Percentiles rank a stretch among this genome's conserved stretches.
Conservation (phyloP, 2,888 invertebrate species). For the Tanypteryx hageni region DNA sequence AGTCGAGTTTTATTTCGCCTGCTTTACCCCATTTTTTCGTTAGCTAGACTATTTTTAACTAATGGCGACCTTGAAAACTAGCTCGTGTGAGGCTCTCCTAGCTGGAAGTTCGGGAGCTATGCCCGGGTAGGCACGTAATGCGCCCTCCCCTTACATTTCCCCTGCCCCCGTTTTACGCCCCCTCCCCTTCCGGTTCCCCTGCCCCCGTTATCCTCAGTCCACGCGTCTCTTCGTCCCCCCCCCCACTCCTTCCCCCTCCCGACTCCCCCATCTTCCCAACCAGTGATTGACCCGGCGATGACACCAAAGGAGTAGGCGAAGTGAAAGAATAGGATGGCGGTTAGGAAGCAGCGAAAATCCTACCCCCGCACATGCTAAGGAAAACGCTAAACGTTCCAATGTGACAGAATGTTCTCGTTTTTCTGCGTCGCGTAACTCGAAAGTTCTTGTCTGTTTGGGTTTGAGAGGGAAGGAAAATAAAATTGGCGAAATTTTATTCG, state of each 20-base stretch:
- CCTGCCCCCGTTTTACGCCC: too few species aligned
- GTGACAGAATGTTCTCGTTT: too few species aligned
- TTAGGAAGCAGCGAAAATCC: neutral
- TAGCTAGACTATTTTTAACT: neutral
- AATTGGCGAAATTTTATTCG: too few species aligned
- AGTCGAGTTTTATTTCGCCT: neutral
- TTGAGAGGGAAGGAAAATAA: too few species aligned
- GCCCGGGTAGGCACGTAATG: neutral
- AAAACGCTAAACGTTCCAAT: too few species aligned
- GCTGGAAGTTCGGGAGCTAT: neutral
- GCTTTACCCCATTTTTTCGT: neutral
- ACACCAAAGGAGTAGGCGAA: neutral
- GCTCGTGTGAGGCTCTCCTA: neutral
- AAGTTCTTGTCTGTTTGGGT: too few species aligned
- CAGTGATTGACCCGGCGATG: slow-evolving; percentile 18
- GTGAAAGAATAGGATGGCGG: neutral
- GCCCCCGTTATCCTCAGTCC: too few species aligned
- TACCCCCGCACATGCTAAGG: neutral
- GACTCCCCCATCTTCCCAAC: neutral
- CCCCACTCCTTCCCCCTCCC: neutral
- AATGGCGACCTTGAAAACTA: neutral
- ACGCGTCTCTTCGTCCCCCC: neutral
- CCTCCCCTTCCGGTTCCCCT: too few species aligned
- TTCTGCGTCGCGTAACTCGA: too few species aligned
- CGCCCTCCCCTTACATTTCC: too few species aligned